Percentiles rank a stretch among this genome's conserved stretches.
These are phyloP conservation scores for Paragorgia papillata DNA, from an alignment of 92 coral and sea anemone species.

Conservation along the genomic window DNA sequence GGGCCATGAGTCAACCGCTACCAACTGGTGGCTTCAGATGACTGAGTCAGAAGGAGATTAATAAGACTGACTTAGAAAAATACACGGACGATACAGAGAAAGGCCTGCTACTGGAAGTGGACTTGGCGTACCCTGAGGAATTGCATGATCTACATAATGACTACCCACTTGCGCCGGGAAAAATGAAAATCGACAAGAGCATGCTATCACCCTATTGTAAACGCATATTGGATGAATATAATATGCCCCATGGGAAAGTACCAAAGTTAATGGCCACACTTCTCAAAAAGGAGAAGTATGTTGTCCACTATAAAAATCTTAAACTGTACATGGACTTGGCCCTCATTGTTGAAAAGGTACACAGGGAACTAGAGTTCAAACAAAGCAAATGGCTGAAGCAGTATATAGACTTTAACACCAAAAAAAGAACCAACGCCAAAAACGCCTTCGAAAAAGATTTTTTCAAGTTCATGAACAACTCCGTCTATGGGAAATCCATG, in stretches of 20 bases:
- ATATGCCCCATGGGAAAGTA: not conserved
- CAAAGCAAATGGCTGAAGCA: no score
- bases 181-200: not conserved
- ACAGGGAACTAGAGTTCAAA: no score
- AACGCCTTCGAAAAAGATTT: slow-evolving; percentile 11
- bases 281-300: not conserved
- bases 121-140: slow-evolving; percentile 42
- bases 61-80: not conserved
- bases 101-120: slow-evolving; percentile 34
- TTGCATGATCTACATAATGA: slow-evolving; percentile 48
- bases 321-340: not conserved
- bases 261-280: not conserved
- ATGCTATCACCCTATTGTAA: no score
- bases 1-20: no score
- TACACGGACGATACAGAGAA: slow-evolving; percentile 33
- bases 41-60: no score
- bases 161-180: slow-evolving; percentile 43
- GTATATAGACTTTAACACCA: slow-evolving; percentile 37
- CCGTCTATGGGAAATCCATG: slow-evolving; percentile 24
- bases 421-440: slow-evolving; percentile 10
- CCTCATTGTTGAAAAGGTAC: no score
- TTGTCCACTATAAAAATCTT: not conserved
- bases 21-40: slow-evolving; percentile 1
- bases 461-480: slow-evolving; percentile 20
- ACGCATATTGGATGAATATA: no score